A percentile compares a stretch with the other conserved stretches of the same genome.
Conservation (phyloP, 2,888 invertebrate species). For the Morpho helenor region DNA sequence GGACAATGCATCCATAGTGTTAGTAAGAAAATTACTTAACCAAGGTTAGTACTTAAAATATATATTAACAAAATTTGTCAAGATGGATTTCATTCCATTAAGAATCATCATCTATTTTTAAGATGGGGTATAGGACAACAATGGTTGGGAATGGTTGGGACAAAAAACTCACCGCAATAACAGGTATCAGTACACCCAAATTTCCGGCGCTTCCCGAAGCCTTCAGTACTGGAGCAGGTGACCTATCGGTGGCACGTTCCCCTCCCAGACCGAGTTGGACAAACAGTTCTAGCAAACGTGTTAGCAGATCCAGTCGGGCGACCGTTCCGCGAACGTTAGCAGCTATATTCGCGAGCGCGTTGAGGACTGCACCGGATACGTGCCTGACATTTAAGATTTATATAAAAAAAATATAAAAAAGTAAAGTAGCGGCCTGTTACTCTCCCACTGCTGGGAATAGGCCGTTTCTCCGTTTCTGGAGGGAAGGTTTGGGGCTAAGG, state of each 20-base stretch:
- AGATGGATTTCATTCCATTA: too few relatives aligned
- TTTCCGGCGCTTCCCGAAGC: constrained; percentile 98
- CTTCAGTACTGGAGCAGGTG: constrained; percentile 85
- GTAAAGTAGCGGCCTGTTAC: background rate
- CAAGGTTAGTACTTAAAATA: too few relatives aligned
- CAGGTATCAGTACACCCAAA: constrained; percentile 97
- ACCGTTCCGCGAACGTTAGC: constrained; percentile 94
- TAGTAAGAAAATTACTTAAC: too few relatives aligned
- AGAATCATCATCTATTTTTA: too few relatives aligned
- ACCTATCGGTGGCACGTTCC: constrained; percentile 95
- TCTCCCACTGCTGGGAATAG: background rate
- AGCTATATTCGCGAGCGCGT: constrained; percentile 97
- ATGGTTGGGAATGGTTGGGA: too few relatives aligned
- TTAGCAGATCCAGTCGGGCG: constrained; percentile 90
- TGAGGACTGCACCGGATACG: constrained; percentile 96
- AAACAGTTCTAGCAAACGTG: constrained; percentile 95
- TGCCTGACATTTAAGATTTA: constrained; percentile 71
- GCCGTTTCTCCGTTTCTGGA: background rate
- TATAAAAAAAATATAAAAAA: background rate
- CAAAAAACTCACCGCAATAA: constrained; percentile 87
- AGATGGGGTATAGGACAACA: too few relatives aligned
- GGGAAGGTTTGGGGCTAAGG: background rate
- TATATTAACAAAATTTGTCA: too few relatives aligned
- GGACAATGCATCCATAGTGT: too few relatives aligned
- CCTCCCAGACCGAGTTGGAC: constrained; percentile 98